Base-by-base conservation (phyloP, 2,113 vertebrate genomes). In the Ammospiza nelsoni region DNA sequence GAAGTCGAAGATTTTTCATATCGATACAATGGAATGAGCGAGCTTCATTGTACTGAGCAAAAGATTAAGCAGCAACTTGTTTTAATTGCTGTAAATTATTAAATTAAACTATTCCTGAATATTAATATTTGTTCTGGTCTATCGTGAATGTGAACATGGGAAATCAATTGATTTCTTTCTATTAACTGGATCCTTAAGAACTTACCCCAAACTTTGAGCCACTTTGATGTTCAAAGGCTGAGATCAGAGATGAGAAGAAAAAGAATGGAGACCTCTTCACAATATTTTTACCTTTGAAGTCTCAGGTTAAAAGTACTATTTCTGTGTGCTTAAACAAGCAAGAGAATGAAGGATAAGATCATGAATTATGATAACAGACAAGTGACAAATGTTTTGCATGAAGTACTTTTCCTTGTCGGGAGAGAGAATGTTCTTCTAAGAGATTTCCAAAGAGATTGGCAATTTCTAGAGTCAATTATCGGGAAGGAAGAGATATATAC, bases 271-370 rank as follows among this genome's bases (percentile, higher is more conserved):
- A 71, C 41, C 85, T 78, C 78, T 94, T 90, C 94, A 77, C 41
- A 71, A 85, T 88, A 86, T 39, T 96, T 97, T 88, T 96, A 88
- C 84, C 49, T 97, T 94, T 97, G 95, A 97, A 97, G 86, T 91
- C 62, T 91, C 67, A 58, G 94, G 95, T 90, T 94, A 95, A 96
- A 97, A 94, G 94, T 69, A 86, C 61, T 88, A 88, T 76, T 91
- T 89, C 65, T 94, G 52, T 94, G 95, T 96, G 92, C 82, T 96
- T 91, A 81, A 89, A 91, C 41, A 87, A 96, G 91, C 19, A 51
- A 90, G 37, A 94, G 55, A 55, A 95, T 48, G 81, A 96, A 88
- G 22, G 71, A 94, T 86, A 95, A 94, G 75, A 94, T 93, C 54
- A 68, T 93, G 78, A 94, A 94, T 96, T 97, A 93, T 84, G 88